Conservation (phyloP, 2,113 vertebrate genomes). For the Cynocephalus volans region DNA sequence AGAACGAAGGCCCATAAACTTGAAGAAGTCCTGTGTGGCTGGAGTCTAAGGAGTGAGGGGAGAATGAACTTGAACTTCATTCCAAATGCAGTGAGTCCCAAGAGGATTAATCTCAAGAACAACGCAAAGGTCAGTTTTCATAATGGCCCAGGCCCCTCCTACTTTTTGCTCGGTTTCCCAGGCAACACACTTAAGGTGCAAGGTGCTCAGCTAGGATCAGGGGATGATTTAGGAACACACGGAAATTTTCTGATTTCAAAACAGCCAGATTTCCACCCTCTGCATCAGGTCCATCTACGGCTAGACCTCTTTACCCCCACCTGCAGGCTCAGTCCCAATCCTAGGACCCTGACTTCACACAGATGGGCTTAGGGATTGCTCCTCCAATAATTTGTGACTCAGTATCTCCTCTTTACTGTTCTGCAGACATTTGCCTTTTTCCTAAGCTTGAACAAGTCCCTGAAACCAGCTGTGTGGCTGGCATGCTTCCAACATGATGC, state of each 20-base stretch:
- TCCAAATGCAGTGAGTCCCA: not conserved
- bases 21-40: not conserved
- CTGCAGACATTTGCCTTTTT: not conserved
- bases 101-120: not conserved
- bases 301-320: accelerated
- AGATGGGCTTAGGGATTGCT: not conserved
- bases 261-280: not conserved
- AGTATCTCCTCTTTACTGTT: not conserved
- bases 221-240: too few species aligned
- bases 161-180: not conserved
- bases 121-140: not conserved
- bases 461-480: accelerated
- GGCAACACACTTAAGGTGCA: accelerated
- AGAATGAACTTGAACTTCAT: not conserved
- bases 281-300: not conserved
- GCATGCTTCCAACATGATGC: not conserved
- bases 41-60: not conserved
- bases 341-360: not conserved
- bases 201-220: not conserved
- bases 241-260: not conserved
- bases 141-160: not conserved
- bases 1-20: not conserved
- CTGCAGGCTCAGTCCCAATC: not conserved
- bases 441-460: not conserved
- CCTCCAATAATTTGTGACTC: not conserved